These are phyloP conservation scores for Coptodon rendalli DNA, from an alignment of 2,113 vertebrate genomes.

Conservation along the genomic window DNA sequence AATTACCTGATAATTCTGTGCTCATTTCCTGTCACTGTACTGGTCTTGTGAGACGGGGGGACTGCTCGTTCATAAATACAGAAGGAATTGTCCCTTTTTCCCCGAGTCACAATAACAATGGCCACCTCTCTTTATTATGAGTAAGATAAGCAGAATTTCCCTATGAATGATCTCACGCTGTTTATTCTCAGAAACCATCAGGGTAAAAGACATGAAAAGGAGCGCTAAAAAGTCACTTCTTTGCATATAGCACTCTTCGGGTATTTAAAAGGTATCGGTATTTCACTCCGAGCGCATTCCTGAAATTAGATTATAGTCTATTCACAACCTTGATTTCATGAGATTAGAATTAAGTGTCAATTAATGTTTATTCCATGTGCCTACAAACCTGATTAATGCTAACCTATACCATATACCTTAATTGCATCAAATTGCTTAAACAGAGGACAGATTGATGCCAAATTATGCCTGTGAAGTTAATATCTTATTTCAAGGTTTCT, in stretches of 20 bases:
- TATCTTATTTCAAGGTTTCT: conserved; percentile 43
- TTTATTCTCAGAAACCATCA: conserved; percentile 41
- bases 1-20: conserved; percentile 35
- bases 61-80: conserved; percentile 20
- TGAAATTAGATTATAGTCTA: conserved; percentile 31
- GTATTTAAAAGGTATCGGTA: conserved; percentile 15
- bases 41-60: conserved; percentile 9
- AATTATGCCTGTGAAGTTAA: conserved; percentile 48
- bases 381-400: conserved; percentile 28
- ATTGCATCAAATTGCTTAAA: conserved; percentile 32
- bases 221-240: conserved; percentile 18
- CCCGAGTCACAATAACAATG: conserved; percentile 46
- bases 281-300: conserved; percentile 28
- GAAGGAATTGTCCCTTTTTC: conserved; percentile 30
- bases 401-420: conserved; percentile 15
- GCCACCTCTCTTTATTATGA: conserved; percentile 10
- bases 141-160: conserved; percentile 55
- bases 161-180: conserved; percentile 55
- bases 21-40: conserved; percentile 22
- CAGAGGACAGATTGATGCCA: conserved; percentile 2
- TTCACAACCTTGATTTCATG: conserved; percentile 27
- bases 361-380: conserved; percentile 32
- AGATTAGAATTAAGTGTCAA: conserved; percentile 45
- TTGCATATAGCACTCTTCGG: conserved; percentile 7
- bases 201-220: conserved; percentile 20